Percentiles rank a stretch among this genome's conserved stretches.
phyloP scores from a whole-genome alignment of 2,113 vertebrate genomes.

The Pelodiscus sinensis region DNA sequence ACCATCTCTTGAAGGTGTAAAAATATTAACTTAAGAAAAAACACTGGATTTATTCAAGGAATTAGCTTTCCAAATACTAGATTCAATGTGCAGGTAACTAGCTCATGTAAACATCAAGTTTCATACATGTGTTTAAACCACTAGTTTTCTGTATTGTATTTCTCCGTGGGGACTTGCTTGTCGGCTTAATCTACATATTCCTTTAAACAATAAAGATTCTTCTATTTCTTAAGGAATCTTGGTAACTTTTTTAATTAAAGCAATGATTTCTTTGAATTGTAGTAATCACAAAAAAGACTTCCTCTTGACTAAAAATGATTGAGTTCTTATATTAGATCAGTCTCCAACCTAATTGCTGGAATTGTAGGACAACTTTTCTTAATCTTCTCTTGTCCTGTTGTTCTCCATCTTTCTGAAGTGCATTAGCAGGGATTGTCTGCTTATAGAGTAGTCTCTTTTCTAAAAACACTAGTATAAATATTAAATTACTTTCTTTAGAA shows the following conservation, averaged over 20 bases:
- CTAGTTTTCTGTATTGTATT: slow-evolving; percentile 73
- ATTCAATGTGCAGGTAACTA: slow-evolving; percentile 59
- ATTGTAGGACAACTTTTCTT: slow-evolving; percentile 4
- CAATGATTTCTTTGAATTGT: slow-evolving; percentile 15
- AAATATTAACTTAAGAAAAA: neutral
- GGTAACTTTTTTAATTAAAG: slow-evolving; percentile 73
- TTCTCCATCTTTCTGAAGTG: neutral
- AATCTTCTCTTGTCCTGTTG: neutral
- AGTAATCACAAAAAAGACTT: neutral
- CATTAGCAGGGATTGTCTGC: neutral
- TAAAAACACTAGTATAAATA: neutral
- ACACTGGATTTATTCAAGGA: neutral
- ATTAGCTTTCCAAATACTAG: neutral
- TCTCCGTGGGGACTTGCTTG: slow-evolving; percentile 71
- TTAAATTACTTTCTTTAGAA: neutral
- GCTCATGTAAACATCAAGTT: slow-evolving; percentile 63
- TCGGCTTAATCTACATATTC: slow-evolving; percentile 72
- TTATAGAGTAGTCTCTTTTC: neutral
- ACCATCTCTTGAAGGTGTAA: neutral
- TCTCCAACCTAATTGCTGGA: neutral
- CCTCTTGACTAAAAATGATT: neutral
- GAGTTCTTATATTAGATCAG: neutral
- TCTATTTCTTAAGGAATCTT: slow-evolving; percentile 80
- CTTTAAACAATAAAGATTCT: slow-evolving; percentile 82
- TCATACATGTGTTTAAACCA: slow-evolving; percentile 69